phyloP scores from a whole-genome alignment of 2,888 invertebrate species.

The Dryocosmus kuriphilus region DNA sequence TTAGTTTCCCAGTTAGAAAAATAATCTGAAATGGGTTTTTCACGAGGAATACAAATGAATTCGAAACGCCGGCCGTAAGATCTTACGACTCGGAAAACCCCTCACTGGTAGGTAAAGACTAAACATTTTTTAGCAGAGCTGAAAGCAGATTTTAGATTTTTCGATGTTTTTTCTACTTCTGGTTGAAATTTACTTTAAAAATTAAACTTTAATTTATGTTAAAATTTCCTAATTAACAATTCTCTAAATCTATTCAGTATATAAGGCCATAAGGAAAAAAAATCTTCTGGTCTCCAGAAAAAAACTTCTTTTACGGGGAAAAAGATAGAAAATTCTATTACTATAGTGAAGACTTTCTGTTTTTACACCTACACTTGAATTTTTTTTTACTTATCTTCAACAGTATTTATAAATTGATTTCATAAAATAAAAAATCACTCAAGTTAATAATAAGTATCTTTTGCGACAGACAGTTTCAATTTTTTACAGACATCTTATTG shows the following conservation, averaged over 20 bases:
- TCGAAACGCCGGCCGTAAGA: constrained; percentile 29
- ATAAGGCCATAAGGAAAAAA: background rate
- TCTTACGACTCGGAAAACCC: constrained; percentile 16
- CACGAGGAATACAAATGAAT: constrained; percentile 36
- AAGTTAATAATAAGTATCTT: too few relatives aligned
- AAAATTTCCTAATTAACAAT: background rate
- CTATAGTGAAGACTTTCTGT: too few relatives aligned
- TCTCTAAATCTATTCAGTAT: background rate
- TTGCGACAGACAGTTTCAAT: too few relatives aligned
- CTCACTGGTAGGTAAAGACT: constrained; percentile 24
- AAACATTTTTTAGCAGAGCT: background rate
- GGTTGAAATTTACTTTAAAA: background rate
- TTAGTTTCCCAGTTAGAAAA: constrained; percentile 36
- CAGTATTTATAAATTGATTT: too few relatives aligned
- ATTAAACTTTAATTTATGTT: background rate
- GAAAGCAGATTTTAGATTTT: constrained; percentile 23
- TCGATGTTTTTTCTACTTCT: constrained; percentile 30
- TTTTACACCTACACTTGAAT: too few relatives aligned
- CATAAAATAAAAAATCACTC: too few relatives aligned
- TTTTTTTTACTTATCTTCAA: too few relatives aligned
- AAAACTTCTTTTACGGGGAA: too few relatives aligned
- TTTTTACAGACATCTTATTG: too few relatives aligned
- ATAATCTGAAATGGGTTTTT: constrained; percentile 37
- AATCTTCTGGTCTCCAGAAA: too few relatives aligned
- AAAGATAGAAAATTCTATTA: too few relatives aligned